Base-by-base conservation (phyloP, 1,140 invertebrate species). In the Elymnias hypermnestra region DNA sequence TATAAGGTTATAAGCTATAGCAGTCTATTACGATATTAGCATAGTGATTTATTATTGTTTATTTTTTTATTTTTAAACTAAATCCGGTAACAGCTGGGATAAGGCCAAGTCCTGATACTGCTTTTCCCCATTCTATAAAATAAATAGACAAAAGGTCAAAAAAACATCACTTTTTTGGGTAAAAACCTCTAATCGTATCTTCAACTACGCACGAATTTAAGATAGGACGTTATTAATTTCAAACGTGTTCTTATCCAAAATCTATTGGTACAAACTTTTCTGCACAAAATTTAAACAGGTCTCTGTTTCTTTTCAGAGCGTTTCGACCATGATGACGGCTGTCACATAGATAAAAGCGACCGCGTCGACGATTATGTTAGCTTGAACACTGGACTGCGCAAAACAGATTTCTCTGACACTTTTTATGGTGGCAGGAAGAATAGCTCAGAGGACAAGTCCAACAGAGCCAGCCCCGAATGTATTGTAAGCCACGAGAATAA, bases 301-400 rank as follows among this genome's bases (percentile, higher is more conserved):
- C 3, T 42, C n/a, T 42, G 12, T 28, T 17, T 40, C 10, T 49
- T 79, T 81, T 8, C 78, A 85, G 82, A 85, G 82, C 79, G 82
- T 83, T 75, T 85, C 68, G 76, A 83, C 31, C 71, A 79, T 14
- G 82, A 85, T 43, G 82, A 85, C 47, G 72, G 81, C 63, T 79
- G 77, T 53, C 71, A 75, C 25, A 62, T 72, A 45, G 81, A 81
- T 45, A 74, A 63, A 42, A 68, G 61, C 87, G 82, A 63, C 72
- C 87, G 59, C 84, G 67, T 89, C 70, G 89, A 90, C 7, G 89
- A 91, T 31, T 90, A 92, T 54, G 90, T 92, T 6, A 91, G 90
- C 48, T 88, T 90, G 46, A 89, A 89, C 54, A 90, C 90, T 1
- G 91, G 91, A 7, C 75, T 93, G 0, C 83, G 90, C n/a, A 92